Base-by-base conservation (phyloP, 2,888 invertebrate species). In the Temnothorax rugatulus region DNA sequence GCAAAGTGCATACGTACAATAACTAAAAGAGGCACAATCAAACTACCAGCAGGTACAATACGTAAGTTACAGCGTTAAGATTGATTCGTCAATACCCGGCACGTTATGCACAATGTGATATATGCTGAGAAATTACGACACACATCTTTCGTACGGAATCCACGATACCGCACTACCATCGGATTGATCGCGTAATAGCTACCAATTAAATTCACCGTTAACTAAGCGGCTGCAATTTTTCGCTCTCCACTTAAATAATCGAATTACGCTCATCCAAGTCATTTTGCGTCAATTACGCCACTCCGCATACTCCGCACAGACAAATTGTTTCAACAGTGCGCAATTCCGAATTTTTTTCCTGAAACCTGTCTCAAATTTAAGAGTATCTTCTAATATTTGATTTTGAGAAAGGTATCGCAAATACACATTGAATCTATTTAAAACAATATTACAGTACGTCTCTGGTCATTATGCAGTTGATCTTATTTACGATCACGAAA, bases 21-120 rank as follows among this genome's bases (percentile, higher is more conserved):
- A 59, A 81, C 47, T 81, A 81, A 81, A 69, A 81, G 69, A 79
- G 69, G 38, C 71, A 71, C 79, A 47, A 81, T 59, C 79, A 61
- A 59, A 34, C 38, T 59, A 25, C n/a, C 29, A 41, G n/a, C 66
- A 18, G 8, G n/a, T 13, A 59, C 79, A 69, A 79, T 77, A 52
- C 59, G 21, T 79, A 79, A 79, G 69, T 69, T 79, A 69, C 69
- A 47, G 47, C 21, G 47, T 38, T 79, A 79, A 79, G 69, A 79
- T 79, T 79, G 79, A 79, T 79, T 59, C 69, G 79, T 69, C 59
- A 47, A 69, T 59, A 69, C 29, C 9, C 13, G 9, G 21, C 50
- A 38, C 34, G 38, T 68, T 29, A 57, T 61, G 59, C 69, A 47
- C 69, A 29, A 59, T 59, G 34, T 13, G n/a, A n/a, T 34, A 9